Evolutionary conservation across 2,113 vertebrate genomes (phyloP), one percentile per base, ranked within the genome.

Genomic region (Ammospiza nelsoni): DNA sequence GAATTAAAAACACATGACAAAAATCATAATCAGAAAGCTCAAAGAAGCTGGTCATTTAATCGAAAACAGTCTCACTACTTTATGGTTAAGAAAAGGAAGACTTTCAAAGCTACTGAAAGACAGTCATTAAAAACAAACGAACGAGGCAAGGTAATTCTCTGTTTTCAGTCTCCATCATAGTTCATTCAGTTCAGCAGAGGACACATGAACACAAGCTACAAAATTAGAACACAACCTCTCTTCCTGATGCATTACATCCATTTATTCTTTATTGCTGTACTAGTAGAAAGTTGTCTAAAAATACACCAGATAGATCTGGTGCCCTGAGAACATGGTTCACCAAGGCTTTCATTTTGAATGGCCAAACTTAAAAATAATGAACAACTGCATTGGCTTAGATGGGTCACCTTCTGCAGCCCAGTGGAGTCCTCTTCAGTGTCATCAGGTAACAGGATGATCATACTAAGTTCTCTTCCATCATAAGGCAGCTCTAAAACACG

Each of bases 401-500:
- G 7, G 39, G 3, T 88, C 95, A 99, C 99, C 98, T 99, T 97
- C 46, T 97, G 89, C 81, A 99, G 98, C 16, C 98, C 98, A 12
- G 96, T 97, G 37, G 98, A 95, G 66, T 98, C 97, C 3, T 99
- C 98, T 17, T 90, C 66, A 22, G 98, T 95, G 74, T 98, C 96
- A 19, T 98, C 95, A 0, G 99, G 99, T 78, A 99, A 97, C 59
- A 99, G 97, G 85, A 99, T 94, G 68, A 99, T 63, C 99, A 99
- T 99, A 93, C 99, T 99, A 51, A 99, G 97, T 72, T 99, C 98
- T 18, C 95, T 43, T 12, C 89, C 95, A 6, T 97, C 71, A 0
- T 99, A 99, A 5, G 98, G 99, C 89, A 99, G 93, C 95, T 99
- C 99, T 84, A 99, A 94, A 52, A 99, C 94, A 68, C 98, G 98